These are phyloP conservation scores for Anolis sagrei DNA, from an alignment of 2,113 vertebrate species.

Conservation along the genomic window DNA sequence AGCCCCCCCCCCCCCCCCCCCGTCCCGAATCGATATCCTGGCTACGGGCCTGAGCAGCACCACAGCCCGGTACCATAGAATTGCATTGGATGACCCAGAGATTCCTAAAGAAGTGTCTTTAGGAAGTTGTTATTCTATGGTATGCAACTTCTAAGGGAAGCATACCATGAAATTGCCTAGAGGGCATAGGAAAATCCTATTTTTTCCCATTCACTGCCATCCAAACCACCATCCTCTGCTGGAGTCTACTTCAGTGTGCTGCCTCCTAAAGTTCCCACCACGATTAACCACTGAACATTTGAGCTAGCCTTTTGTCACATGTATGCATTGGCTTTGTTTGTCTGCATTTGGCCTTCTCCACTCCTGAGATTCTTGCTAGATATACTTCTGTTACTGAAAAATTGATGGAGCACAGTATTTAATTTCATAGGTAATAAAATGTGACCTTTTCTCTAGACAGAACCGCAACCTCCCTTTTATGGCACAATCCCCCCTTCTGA, in stretches of 20 bases:
- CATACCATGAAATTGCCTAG: too few relatives aligned
- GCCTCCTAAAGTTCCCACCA: not conserved
- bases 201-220: too few relatives aligned
- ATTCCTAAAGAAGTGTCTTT: too few relatives aligned
- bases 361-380: slow-evolving; percentile 21
- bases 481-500: slow-evolving; percentile 34
- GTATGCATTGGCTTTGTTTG: slow-evolving; percentile 7
- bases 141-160: too few relatives aligned
- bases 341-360: slow-evolving; percentile 13
- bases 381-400: slow-evolving; percentile 30
- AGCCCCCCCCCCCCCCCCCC: too few relatives aligned
- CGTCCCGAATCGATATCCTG: too few relatives aligned
- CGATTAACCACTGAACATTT: slow-evolving; percentile 5
- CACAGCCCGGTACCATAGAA: too few relatives aligned
- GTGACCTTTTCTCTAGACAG: slow-evolving; percentile 60
- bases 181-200: too few relatives aligned
- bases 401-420: slow-evolving; percentile 42
- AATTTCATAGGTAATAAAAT: slow-evolving; percentile 62
- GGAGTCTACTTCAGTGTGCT: not conserved
- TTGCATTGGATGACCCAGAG: too few relatives aligned
- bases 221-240: too few relatives aligned
- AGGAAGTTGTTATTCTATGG: too few relatives aligned
- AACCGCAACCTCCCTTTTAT: slow-evolving; percentile 27
- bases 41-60: too few relatives aligned
- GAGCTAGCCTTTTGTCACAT: not conserved